Evolutionary conservation across 2,113 vertebrate species (phyloP), one percentile per base, ranked within the genome.

Genomic region (Oryzias melastigma): DNA sequence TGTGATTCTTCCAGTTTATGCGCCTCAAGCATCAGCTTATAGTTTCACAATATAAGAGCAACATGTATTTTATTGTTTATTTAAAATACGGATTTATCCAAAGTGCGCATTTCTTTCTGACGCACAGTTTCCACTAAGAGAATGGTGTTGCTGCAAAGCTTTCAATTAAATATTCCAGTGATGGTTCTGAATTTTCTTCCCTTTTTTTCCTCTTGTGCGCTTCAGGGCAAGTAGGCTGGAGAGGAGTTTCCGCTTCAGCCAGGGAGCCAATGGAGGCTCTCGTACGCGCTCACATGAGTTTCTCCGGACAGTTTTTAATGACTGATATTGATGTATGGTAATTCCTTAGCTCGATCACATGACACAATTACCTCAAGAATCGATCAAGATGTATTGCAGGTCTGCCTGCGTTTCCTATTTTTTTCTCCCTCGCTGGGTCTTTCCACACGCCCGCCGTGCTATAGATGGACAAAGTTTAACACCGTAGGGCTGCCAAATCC

Each of bases 291-390:
- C 89, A 90, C 90, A 88, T 84, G 88, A 87, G 88, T 87, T 88
- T 78, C 82, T 86, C 83, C 83, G 91, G 89, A 91, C 90, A 90
- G 93, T 94, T 95, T 91, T 91, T 93, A 94, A 94, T 93, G 92
- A 91, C 93, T 93, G 94, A 95, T 97, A 95, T 93, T 98, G 95
- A 98, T 98, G 94, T 95, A 96, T 97, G 96, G 95, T 95, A 95
- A 96, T 98, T 96, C 94, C 94, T 95, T 90, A 92, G 94, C 94
- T 89, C 94, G 94, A 96, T 98, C 97, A 98, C 97, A 96, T 99
- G 97, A 98, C 96, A 94, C 94, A 94, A 97, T 98, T 96, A 95
- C 95, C 95, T 94, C 95, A 92, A 94, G 96, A 97, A 98, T 99
- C 96, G 95, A 98, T 98, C 95, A 95, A 97, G 95, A 98, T 97